Evolutionary conservation across 2,797 vertebrate species (phyloP), one percentile per base, ranked within the genome.

Genomic region (Loriculus beryllinus): DNA sequence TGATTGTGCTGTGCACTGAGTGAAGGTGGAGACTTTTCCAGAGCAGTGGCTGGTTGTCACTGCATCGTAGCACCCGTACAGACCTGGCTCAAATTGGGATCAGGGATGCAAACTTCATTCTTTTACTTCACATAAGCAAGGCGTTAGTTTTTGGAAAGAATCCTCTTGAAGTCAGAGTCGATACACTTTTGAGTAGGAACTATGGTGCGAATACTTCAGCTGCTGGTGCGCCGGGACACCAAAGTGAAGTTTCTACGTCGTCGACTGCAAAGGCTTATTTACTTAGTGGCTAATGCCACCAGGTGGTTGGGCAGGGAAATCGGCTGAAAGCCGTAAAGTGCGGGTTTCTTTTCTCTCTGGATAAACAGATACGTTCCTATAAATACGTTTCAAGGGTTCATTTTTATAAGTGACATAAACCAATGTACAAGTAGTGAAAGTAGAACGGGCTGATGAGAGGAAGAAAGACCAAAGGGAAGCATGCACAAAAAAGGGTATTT

Each of bases 251-350:
- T 80, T 76, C 37, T 60, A 25, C 10, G 29, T 14, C 35, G 9
- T 19, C 6, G 5, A 9, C 43, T 14, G 40, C 23, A 35, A 82
- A 82, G 49, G 7, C 6, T 57, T 39, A 22, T n/a, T 91, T 48
- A n/a, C 63, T 87, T 86, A 86, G 69, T 29, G 35, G 63, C 48
- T 95, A 22, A 48, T 85, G 96, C 96, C 96, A 89, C 86, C 96
- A 47, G 26, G 94, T 82, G 97, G 95, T 56, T 76, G 45, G 2
- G 74, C 35, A 10, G 33, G 71, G 81, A 65, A 90, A 86, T 47
- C 57, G 67, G 42, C 59, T 45, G 56, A 85, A 78, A 75, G 28
- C 33, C 6, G 2, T 47, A 56, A 78, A 65, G 47, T 2, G 14
- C 2, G 0, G 60, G 52, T 59, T 74, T 12, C 40, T 31, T 69